Evolutionary conservation across 2,888 invertebrate species (phyloP).

Genomic region (Hybos culiciformis): DNA sequence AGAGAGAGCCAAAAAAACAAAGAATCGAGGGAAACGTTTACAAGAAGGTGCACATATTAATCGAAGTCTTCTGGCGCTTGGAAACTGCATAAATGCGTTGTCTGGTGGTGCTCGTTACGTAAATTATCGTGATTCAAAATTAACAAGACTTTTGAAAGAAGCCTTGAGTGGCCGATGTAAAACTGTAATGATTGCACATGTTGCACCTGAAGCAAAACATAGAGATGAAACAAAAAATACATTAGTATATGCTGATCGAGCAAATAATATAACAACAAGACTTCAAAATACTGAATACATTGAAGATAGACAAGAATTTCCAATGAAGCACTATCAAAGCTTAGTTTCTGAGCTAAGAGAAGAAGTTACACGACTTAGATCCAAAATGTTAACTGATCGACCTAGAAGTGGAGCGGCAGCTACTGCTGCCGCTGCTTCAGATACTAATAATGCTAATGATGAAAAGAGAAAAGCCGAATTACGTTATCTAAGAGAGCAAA

Average conservation of each 20-base stretch:
- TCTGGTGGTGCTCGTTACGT: constrained; percentile 77
- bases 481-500: constrained; percentile 63
- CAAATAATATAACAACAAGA: constrained; percentile 70
- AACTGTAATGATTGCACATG: constrained; percentile 95
- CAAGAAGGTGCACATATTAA: constrained; percentile 94
- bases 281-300: constrained; percentile 34
- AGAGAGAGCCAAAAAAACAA: constrained; percentile 80
- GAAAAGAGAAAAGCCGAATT: constrained; percentile 39
- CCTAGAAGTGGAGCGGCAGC: constrained; percentile 35
- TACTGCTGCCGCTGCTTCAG: constrained; percentile 16
- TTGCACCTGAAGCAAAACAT: constrained; percentile 67
- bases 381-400: constrained; percentile 64
- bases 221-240: constrained; percentile 91
- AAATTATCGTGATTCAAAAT: constrained; percentile 89
- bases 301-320: constrained; percentile 34
- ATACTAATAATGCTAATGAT: constrained; percentile 32
- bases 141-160: constrained; percentile 78
- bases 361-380: constrained; percentile 65
- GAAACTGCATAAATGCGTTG: constrained; percentile 92
- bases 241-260: constrained; percentile 83
- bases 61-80: constrained; percentile 74
- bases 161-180: constrained; percentile 83
- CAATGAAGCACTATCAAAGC: constrained; percentile 35
- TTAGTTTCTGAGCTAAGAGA: constrained; percentile 47
- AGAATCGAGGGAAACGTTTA: constrained; percentile 73